Conservation (phyloP, 2,888 invertebrate genomes). For the Orthonevra nobilis region DNA sequence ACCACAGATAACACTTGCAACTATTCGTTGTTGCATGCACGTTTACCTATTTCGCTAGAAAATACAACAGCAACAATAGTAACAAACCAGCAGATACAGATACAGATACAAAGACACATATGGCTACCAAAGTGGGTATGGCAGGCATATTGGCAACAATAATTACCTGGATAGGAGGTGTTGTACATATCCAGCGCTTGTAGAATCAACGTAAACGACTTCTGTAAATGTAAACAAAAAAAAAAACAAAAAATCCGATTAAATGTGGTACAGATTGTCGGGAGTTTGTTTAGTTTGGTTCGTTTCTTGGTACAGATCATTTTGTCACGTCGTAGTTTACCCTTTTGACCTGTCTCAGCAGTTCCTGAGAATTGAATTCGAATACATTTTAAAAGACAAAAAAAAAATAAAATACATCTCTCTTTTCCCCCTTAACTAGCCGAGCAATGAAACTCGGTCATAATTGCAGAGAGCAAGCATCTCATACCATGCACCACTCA, state of each 20-base stretch:
- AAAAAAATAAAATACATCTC: no score
- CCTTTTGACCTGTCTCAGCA: slow-evolving; percentile 59
- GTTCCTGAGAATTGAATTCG: slow-evolving; percentile 60
- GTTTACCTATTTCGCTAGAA: slow-evolving; percentile 72
- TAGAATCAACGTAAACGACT: slow-evolving; percentile 95
- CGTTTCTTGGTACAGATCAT: slow-evolving; percentile 57
- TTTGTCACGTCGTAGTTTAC: slow-evolving; percentile 62
- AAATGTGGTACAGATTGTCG: slow-evolving; percentile 47
- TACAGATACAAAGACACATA: slow-evolving; percentile 39
- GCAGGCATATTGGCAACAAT: slow-evolving; percentile 65
- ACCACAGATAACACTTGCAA: slow-evolving; percentile 63
- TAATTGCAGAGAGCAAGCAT: slow-evolving; percentile 33
- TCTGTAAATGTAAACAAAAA: slow-evolving; percentile 83
- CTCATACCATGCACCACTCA: background rate
- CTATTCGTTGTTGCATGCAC: slow-evolving; percentile 57
- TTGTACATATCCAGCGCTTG: slow-evolving; percentile 93
- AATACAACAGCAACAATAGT: slow-evolving; percentile 73
- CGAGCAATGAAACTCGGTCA: slow-evolving; percentile 40
- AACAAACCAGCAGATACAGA: slow-evolving; percentile 51
- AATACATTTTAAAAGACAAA: no score
- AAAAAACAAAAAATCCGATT: slow-evolving; percentile 53
- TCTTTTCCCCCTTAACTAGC: no score
- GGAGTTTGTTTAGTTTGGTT: slow-evolving; percentile 16
- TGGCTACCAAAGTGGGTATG: slow-evolving; percentile 67
- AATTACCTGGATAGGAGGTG: slow-evolving; percentile 87